A percentile compares a stretch with the other conserved stretches of the same genome.
Evolutionary conservation across 2,113 vertebrate species (phyloP).

Genomic region (Strix uralensis): DNA sequence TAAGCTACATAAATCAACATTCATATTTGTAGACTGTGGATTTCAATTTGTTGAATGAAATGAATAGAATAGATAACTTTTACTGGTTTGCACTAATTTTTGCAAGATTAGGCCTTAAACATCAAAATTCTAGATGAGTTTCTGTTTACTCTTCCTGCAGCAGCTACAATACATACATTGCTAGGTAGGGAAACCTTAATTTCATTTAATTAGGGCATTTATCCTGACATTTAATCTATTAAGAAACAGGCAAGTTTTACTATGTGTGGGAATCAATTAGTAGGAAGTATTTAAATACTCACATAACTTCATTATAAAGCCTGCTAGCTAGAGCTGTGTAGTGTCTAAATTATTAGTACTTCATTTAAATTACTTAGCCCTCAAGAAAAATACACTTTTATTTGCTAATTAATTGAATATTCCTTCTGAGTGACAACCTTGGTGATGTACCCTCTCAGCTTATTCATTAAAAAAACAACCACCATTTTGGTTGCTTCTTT

Average conservation of each 20-base stretch:
- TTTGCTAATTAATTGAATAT: background rate
- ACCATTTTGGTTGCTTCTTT: background rate
- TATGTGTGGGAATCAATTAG: background rate
- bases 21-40: background rate
- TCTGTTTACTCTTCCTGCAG: background rate
- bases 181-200: background rate
- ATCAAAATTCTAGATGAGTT: background rate
- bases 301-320: background rate
- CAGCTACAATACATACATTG: background rate
- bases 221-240: background rate
- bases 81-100: background rate
- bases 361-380: background rate
- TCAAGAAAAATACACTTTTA: background rate
- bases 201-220: background rate
- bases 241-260: background rate
- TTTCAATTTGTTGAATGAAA: background rate
- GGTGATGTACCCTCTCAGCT: background rate
- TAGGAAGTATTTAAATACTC: background rate
- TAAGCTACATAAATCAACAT: background rate
- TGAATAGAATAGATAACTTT: background rate
- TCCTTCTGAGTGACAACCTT: background rate
- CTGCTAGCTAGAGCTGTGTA: background rate
- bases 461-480: background rate
- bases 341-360: background rate
- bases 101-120: background rate